phyloP scores from a whole-genome alignment of 1,140 invertebrate species.

The Bombus consobrinus region DNA sequence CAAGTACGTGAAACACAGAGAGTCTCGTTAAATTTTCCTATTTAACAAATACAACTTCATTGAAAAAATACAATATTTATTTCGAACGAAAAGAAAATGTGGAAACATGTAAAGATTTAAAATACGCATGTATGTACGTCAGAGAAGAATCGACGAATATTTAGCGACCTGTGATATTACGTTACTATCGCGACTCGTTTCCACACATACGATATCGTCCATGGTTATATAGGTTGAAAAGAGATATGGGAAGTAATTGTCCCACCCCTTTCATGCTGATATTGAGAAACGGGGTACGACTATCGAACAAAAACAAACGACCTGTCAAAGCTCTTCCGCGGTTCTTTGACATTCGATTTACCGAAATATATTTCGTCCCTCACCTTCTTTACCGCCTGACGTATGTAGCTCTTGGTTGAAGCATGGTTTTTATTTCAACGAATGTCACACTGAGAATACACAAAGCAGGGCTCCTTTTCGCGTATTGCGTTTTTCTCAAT shows the following conservation, averaged over 20 bases:
- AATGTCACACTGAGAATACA: constrained; percentile 26
- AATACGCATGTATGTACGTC: background rate
- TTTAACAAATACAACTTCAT: background rate
- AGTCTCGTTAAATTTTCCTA: background rate
- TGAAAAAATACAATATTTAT: background rate
- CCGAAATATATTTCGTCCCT: constrained; percentile 13
- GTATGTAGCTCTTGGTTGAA: constrained; percentile 37
- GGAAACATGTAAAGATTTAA: background rate
- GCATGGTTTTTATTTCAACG: constrained; percentile 30
- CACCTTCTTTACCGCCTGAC: constrained; percentile 35
- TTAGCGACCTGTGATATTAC: constrained; percentile 25
- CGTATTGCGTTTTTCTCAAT: constrained; percentile 11
- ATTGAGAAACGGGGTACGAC: background rate
- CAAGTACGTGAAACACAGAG: background rate
- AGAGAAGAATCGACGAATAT: background rate
- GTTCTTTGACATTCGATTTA: background rate
- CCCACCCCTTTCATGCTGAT: constrained; percentile 18
- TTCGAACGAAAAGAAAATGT: too few relatives aligned
- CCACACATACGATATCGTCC: background rate
- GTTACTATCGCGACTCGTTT: constrained; percentile 37
- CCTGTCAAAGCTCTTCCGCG: constrained; percentile 31
- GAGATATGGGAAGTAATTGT: constrained; percentile 23
- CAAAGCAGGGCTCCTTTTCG: background rate
- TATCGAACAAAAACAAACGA: constrained; percentile 50
- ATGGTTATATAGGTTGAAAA: background rate